phyloP scores from a whole-genome alignment of 2,797 vertebrate species.

The Aphelocoma californica region DNA sequence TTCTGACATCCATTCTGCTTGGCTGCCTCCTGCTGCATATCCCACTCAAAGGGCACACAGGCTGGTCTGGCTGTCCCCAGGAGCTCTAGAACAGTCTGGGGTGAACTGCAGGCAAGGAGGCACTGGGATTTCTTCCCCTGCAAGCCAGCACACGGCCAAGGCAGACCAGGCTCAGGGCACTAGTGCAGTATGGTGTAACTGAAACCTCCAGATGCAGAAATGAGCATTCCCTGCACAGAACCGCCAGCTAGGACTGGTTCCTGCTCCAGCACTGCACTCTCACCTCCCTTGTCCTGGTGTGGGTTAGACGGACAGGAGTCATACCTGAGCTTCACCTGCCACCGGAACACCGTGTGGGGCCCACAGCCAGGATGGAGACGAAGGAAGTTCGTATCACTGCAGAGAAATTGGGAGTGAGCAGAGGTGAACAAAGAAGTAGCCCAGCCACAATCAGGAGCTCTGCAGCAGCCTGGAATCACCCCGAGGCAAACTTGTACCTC shows the following conservation, averaged over 20 bases:
- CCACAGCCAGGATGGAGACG: conserved; percentile 89
- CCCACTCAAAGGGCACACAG: neutral
- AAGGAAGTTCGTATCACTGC: conserved; percentile 90
- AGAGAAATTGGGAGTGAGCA: conserved; percentile 17
- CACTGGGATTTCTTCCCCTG: neutral
- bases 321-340: conserved; percentile 99
- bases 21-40: neutral
- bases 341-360: conserved; percentile 91
- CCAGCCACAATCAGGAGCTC: neutral
- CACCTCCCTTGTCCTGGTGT: neutral
- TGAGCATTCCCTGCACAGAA: neutral
- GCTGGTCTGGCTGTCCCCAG: neutral
- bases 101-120: neutral
- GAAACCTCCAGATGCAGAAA: neutral
- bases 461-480: neutral
- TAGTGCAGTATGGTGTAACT: neutral
- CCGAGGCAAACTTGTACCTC: conserved; percentile 71
- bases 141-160: neutral
- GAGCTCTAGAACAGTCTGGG: neutral
- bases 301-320: neutral
- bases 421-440: neutral
- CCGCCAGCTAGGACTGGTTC: neutral
- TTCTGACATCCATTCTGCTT: neutral
- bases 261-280: neutral
- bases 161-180: neutral